These are phyloP conservation scores for Perca fluviatilis DNA, from an alignment of 2,113 vertebrate species.

Conservation along the genomic window DNA sequence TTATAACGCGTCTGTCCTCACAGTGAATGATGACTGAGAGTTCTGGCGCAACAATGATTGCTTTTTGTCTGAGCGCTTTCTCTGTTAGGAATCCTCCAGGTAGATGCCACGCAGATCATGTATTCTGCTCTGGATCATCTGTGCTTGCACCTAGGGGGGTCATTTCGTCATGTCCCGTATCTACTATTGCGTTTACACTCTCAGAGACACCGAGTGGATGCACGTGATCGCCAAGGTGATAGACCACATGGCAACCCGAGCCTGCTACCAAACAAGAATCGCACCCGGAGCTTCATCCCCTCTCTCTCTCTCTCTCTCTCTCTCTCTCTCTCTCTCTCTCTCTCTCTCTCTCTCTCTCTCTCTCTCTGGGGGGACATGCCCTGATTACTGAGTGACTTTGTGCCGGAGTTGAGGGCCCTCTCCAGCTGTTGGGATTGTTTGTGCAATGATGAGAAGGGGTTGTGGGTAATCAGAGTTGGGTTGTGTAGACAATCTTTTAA, in stretches of 20 bases:
- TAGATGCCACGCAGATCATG: conserved; percentile 43
- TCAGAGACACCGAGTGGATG: conserved; percentile 32
- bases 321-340: conserved; percentile 62
- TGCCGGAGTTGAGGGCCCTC: conserved; percentile 72
- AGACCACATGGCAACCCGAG: conserved; percentile 68
- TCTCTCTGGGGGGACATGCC: conserved; percentile 76
- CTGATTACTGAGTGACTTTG: conserved; percentile 83
- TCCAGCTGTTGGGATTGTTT: conserved; percentile 81
- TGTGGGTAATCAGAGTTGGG: conserved; percentile 72
- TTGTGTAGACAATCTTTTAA: conserved; percentile 57
- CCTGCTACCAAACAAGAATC: conserved; percentile 58
- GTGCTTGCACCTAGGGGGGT: conserved; percentile 21
- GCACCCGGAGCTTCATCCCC: conserved; percentile 42
- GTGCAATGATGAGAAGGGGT: conserved; percentile 74
- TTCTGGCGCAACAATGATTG: conserved; percentile 56
- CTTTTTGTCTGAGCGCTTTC: conserved; percentile 61
- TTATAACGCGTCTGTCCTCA: conserved; percentile 70
- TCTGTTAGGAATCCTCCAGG: conserved; percentile 58
- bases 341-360: conserved; percentile 72
- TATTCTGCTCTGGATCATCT: conserved; percentile 37
- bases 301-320: conserved; percentile 70
- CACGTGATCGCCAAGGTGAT: conserved; percentile 73
- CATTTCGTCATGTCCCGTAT: conserved; percentile 20
- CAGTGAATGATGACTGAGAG: conserved; percentile 59
- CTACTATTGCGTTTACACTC: conserved; percentile 57